Conservation (phyloP, 2,888 invertebrate genomes). For the Drosophila robusta region DNA sequence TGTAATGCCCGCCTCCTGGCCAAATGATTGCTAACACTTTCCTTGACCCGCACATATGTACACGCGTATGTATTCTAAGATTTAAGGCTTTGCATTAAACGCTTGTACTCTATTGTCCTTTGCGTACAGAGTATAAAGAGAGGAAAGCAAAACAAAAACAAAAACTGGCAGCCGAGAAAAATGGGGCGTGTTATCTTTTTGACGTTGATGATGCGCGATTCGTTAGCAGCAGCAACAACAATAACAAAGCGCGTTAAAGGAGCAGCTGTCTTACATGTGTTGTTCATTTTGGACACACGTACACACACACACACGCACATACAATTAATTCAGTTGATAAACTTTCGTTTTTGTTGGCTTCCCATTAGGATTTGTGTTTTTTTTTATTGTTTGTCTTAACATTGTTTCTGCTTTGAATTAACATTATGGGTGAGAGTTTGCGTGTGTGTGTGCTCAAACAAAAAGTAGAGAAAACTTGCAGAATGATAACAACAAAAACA, state of each 20-base stretch:
- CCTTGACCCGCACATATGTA: too few species aligned
- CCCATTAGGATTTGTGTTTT: slow-evolving; percentile 10
- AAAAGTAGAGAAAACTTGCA: not conserved
- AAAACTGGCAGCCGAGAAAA: slow-evolving; percentile 62
- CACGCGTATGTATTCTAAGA: too few species aligned
- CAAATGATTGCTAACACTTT: too few species aligned
- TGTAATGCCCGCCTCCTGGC: too few species aligned
- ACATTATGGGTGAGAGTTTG: not conserved
- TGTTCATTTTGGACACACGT: slow-evolving; percentile 16
- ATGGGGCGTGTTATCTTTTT: slow-evolving; percentile 74
- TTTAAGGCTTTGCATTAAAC: too few species aligned
- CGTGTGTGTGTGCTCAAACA: not conserved
- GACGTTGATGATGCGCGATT: slow-evolving; percentile 70
- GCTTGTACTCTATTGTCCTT: not conserved
- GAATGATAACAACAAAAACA: too few species aligned
- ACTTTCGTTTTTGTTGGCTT: slow-evolving; percentile 17
- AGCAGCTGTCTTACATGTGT: slow-evolving; percentile 43
- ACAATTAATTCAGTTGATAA: slow-evolving; percentile 49
- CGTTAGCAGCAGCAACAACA: slow-evolving; percentile 31
- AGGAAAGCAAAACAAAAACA: slow-evolving; percentile 19
- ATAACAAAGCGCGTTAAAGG: slow-evolving; percentile 17
- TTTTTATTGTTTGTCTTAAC: slow-evolving; percentile 14
- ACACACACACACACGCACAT: slow-evolving; percentile 3
- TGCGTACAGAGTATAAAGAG: not conserved
- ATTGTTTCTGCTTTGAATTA: slow-evolving; percentile 12